These are phyloP conservation scores for Phalera bucephala DNA, from an alignment of 2,888 invertebrate genomes.

Conservation along the genomic window DNA sequence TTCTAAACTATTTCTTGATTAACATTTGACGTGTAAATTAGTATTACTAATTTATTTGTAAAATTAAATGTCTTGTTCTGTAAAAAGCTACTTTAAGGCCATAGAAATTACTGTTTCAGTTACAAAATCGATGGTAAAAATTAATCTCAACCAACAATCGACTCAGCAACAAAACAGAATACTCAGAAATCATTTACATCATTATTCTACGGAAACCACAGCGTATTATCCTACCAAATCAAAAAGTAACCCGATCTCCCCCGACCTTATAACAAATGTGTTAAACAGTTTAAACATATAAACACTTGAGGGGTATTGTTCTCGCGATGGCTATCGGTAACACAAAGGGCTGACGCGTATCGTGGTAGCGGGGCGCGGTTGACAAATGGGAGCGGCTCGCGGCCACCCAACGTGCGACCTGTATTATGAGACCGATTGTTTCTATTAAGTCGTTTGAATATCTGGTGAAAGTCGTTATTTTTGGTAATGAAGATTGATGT, in stretches of 20 bases:
- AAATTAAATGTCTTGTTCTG: too few relatives aligned
- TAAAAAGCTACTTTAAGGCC: too few relatives aligned
- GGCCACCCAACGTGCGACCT: slow-evolving; percentile 63
- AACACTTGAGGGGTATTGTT: slow-evolving; percentile 68
- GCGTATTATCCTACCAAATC: slow-evolving; percentile 22
- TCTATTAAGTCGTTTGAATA: slow-evolving; percentile 27
- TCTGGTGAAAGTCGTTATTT: too few relatives aligned
- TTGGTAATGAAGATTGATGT: too few relatives aligned
- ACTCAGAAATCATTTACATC: slow-evolving; percentile 12
- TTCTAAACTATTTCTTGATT: too few relatives aligned
- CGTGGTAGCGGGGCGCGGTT: slow-evolving; percentile 61
- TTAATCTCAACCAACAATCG: too few relatives aligned
- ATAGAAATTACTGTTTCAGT: too few relatives aligned
- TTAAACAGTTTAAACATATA: slow-evolving; percentile 68
- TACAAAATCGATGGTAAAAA: too few relatives aligned
- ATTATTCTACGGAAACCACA: slow-evolving; percentile 4
- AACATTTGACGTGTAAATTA: too few relatives aligned
- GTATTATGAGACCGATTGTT: slow-evolving; percentile 27
- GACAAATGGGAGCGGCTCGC: slow-evolving; percentile 61
- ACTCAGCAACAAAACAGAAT: not conserved
- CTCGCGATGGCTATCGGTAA: slow-evolving; percentile 55
- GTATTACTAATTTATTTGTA: too few relatives aligned
- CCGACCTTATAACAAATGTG: slow-evolving; percentile 64
- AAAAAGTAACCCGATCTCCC: slow-evolving; percentile 42
- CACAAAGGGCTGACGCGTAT: slow-evolving; percentile 63